Evolutionary conservation across 2,888 invertebrate species (phyloP), one percentile per base, ranked within the genome.

Genomic region (Caenorhabditis sp.): DNA sequence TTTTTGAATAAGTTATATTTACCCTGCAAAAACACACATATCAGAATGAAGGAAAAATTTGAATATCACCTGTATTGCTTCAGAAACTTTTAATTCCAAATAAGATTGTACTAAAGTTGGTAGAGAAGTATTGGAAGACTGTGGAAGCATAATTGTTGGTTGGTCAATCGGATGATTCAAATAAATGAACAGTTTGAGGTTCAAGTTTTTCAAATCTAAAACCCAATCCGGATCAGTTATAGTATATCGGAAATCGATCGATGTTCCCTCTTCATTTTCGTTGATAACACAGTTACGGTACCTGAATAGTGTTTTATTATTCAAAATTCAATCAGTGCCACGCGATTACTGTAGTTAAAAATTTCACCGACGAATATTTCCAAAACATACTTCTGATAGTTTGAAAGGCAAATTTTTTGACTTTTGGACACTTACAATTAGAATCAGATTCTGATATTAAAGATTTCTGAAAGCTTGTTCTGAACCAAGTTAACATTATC

Each of bases 171-270:
- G 62, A 53, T 62, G 62, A n/a, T n/a, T 23, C 36, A 50, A 26
- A 14, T 17, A 1, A 23, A 63, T 36, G 1, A 23, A 17, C 1
- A 63, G 3, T 21, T 19, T 5, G 17, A 63, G 17, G 10, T 21
- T 37, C n/a, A 57, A 6, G 3, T 3, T 37, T 43, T 63, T 55
- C 26, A 57, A 12, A 23, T 63, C 53, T 26, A 62, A 27, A 27
- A 62, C 53, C 62, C 62, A 62, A 10, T 62, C 62, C 1, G 62
- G 62, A 62, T 62, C 62, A 21, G 54, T 62, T 19, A 54, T 24
- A 4, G 10, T n/a, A 31, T 62, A 62, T 21, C 27, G 14, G n/a
- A 60, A 60, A 6, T 12, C 10, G 14, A 60, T 49, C 17, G 17
- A 17, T 5, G 49, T 60, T 43, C 17, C 14, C 1, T 1, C 5